Evolutionary conservation across 2,888 invertebrate species (phyloP).

Genomic region (Craniophora ligustri): DNA sequence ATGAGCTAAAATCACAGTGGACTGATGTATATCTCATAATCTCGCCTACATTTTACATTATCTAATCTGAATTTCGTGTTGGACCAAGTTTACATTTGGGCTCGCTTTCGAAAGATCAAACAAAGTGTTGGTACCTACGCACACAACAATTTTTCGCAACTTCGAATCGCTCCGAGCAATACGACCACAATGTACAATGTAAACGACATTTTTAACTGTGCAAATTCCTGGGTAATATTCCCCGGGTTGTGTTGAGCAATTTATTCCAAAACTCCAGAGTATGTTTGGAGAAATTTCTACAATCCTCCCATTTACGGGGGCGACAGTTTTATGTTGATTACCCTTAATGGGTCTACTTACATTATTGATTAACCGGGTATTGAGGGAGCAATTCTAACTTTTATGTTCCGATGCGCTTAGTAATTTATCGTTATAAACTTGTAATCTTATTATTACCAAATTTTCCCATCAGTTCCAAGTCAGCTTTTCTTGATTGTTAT

Average conservation of each 20-base stretch:
- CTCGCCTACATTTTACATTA: slow-evolving; percentile 20
- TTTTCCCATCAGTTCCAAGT: too few species aligned
- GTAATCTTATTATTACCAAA: too few species aligned
- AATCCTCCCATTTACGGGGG: slow-evolving; percentile 14
- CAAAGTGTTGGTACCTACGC: neutral
- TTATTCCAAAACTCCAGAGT: slow-evolving; percentile 47
- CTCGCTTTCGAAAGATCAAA: slow-evolving; percentile 18
- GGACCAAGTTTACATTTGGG: slow-evolving; percentile 4
- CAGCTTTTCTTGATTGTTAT: too few species aligned
- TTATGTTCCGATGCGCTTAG: slow-evolving; percentile 2
- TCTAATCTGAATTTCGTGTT: slow-evolving; percentile 27
- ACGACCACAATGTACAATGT: slow-evolving; percentile 5
- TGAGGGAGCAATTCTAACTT: slow-evolving; percentile 23
- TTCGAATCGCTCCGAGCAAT: neutral
- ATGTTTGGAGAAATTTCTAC: slow-evolving; percentile 38
- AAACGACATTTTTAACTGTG: slow-evolving; percentile 32
- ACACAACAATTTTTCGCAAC: slow-evolving; percentile 1
- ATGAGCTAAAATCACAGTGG: neutral
- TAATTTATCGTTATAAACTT: neutral
- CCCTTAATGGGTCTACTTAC: slow-evolving; percentile 35
- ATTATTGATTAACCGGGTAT: slow-evolving; percentile 39
- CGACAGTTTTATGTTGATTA: slow-evolving; percentile 40
- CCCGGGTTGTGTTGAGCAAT: slow-evolving; percentile 31
- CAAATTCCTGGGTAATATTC: slow-evolving; percentile 35
- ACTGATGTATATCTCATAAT: slow-evolving; percentile 8